Percentiles rank a stretch among this genome's conserved stretches.
Evolutionary conservation across 2,888 invertebrate species (phyloP).

Genomic region (Scaptomyza flava): DNA sequence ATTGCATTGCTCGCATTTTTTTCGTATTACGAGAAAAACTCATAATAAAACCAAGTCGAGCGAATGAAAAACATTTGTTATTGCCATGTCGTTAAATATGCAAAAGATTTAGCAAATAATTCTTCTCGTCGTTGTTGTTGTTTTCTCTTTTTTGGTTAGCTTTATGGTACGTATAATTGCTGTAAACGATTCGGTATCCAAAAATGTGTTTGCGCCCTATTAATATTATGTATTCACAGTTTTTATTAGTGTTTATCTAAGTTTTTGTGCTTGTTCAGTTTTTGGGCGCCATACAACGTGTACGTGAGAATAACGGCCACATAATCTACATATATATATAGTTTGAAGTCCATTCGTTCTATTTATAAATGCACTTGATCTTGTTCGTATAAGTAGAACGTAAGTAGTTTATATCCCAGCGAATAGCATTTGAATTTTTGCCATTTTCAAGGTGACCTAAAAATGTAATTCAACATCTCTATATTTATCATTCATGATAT

Average conservation of each 20-base stretch:
- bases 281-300: constrained; percentile 62
- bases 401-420: not conserved
- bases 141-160: constrained; percentile 52
- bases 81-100: constrained; percentile 77
- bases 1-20: constrained; percentile 73
- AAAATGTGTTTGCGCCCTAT: constrained; percentile 69
- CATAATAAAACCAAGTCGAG: constrained; percentile 71
- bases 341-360: constrained; percentile 33
- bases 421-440: constrained; percentile 6
- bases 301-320: constrained; percentile 21
- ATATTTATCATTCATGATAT: not conserved
- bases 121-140: constrained; percentile 17
- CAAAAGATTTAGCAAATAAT: constrained; percentile 59
- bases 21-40: constrained; percentile 66
- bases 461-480: constrained; percentile 3
- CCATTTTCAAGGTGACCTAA: constrained; percentile 51
- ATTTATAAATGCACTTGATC: constrained; percentile 59
- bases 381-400: constrained; percentile 16
- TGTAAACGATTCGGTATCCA: constrained; percentile 60
- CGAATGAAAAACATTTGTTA: constrained; percentile 71
- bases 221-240: constrained; percentile 55
- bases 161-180: constrained; percentile 78
- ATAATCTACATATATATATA: constrained; percentile 8
- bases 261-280: constrained; percentile 45
- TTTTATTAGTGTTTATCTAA: constrained; percentile 73